Percentiles rank a stretch among this genome's conserved stretches.
phyloP scores from a whole-genome alignment of 1,140 invertebrate species.

The Tetragnatha versicolor region DNA sequence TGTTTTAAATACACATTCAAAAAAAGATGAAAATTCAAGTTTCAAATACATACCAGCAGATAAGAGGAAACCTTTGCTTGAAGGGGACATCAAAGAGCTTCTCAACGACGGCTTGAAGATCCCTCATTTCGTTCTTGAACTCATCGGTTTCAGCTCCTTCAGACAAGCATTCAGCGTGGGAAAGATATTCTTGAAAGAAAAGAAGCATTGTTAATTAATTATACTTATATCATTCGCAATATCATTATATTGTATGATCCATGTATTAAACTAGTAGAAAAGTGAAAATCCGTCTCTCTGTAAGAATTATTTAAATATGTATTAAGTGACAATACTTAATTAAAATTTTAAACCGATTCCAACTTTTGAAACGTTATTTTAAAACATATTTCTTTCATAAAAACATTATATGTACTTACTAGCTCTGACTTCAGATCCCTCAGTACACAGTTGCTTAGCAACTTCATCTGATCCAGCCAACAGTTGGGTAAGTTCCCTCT shows the following conservation, averaged over 20 bases:
- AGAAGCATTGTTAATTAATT: not conserved
- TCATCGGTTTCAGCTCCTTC: slow-evolving; percentile 34
- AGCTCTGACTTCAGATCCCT: slow-evolving; percentile 54
- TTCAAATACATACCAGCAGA: slow-evolving; percentile 51
- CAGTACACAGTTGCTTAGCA: slow-evolving; percentile 53
- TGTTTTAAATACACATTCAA: no score
- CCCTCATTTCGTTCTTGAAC: slow-evolving; percentile 20
- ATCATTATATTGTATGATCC: no score
- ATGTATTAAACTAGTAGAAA: no score
- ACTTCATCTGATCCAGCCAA: slow-evolving; percentile 46
- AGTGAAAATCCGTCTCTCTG: no score
- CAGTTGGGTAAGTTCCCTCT: slow-evolving; percentile 57
- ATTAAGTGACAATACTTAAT: no score
- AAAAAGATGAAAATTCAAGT: no score
- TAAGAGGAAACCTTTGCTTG: slow-evolving; percentile 32
- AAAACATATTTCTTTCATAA: no score
- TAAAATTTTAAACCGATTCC: no score
- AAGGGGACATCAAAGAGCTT: slow-evolving; percentile 28
- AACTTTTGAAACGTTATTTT: no score
- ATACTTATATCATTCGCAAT: no score
- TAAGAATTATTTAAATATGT: no score
- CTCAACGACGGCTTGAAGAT: slow-evolving; percentile 37
- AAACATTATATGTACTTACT: slow-evolving; percentile 38
- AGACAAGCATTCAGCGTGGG: slow-evolving; percentile 39
- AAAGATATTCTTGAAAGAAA: not conserved